Evolutionary conservation across 2,888 invertebrate genomes (phyloP), one percentile per base, ranked within the genome.

Genomic region (Parnassius smintheus): DNA sequence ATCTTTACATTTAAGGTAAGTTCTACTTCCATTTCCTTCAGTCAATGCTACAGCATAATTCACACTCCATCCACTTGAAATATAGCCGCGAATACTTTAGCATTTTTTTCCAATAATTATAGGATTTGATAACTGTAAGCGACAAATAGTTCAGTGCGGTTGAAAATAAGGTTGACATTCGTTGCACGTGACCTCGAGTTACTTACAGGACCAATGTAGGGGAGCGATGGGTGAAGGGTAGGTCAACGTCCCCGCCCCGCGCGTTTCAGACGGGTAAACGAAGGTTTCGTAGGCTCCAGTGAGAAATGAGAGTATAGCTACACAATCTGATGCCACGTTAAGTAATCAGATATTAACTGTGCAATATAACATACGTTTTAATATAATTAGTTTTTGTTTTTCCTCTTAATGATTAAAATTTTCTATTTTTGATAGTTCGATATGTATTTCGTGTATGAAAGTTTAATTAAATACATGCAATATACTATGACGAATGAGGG

Each of bases 161-260:
- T 65, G 70, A 75, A 74, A 77, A 81, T 85, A 86, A 82, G 86
- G 87, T 85, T 80, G 81, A 76, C 74, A 80, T 81, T 85, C 75
- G 80, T 71, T 67, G 66, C 70, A 65, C 61, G 62, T 65, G 67
- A 63, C 68, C 13, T n/a, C 18, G 48, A 48, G 62, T 62, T 53
- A 62, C 57, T 57, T 59, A 55, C 63, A 59, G 59, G 72, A 69
- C 72, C 66, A 74, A 70, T 65, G 75, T 70, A 76, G 76, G 75
- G 74, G 75, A 56, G 65, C 64, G 68, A 62, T 59, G 65, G 68
- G 59, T 72, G 81, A 79, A 78, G 82, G 82, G 85, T 73, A 86
- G 87, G 87, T 87, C 86, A 86, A 78, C 79, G 85, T 76, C 78
- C 83, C 80, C 72, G 66, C 75, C 69, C 68, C 72, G 70, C 71